phyloP scores from a whole-genome alignment of 1,140 invertebrate species.

The Drosophila cardini region DNA sequence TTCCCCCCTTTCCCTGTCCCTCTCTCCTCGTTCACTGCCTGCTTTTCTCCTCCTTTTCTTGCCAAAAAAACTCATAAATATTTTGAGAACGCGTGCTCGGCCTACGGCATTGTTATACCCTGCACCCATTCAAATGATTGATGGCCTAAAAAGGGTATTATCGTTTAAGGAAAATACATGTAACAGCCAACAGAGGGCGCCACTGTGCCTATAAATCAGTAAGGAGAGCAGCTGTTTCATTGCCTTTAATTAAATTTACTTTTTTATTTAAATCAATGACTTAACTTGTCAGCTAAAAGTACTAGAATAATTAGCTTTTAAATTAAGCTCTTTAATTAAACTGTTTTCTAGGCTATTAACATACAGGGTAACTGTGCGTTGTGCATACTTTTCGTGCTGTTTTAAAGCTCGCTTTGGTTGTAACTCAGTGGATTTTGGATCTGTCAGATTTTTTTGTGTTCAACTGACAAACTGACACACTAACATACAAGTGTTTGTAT shows the following conservation, averaged over 20 bases:
- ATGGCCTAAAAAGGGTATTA: slow-evolving; percentile 13
- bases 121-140: slow-evolving; percentile 5
- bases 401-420: neutral
- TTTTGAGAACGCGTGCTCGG: slow-evolving; percentile 70
- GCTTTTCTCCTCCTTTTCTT: neutral
- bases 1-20: neutral
- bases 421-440: slow-evolving; percentile 10
- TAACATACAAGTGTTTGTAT: too few species aligned
- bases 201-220: neutral
- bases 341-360: too few species aligned
- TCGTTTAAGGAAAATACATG: neutral
- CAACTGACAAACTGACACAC: slow-evolving; percentile 40
- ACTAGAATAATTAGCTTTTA: neutral
- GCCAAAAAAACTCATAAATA: slow-evolving; percentile 64
- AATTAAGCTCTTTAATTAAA: too few species aligned
- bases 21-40: slow-evolving; percentile 5
- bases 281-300: neutral
- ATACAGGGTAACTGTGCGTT: neutral
- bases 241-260: neutral
- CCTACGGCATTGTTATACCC: slow-evolving; percentile 44
- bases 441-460: slow-evolving; percentile 49
- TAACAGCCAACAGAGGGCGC: neutral
- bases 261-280: neutral
- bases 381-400: neutral
- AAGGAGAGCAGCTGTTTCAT: neutral